Percentiles rank a stretch among this genome's conserved stretches.
phyloP scores from a whole-genome alignment of 2,797 vertebrate species.

The Gobio occitaniae region DNA sequence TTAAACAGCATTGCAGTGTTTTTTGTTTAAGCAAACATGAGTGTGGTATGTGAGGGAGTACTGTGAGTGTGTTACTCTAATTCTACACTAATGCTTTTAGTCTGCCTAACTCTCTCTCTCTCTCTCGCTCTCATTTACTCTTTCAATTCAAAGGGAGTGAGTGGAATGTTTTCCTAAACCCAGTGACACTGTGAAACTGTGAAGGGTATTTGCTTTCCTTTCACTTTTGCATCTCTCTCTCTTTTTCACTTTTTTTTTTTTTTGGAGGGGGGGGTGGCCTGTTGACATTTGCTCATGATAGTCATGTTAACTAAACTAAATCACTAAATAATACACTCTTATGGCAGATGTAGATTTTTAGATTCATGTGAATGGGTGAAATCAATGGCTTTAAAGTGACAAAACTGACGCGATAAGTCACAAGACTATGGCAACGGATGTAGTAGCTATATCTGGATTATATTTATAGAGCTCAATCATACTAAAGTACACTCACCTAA shows the following conservation, averaged over 20 bases:
- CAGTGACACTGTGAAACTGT: conserved; percentile 75
- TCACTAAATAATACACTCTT: not conserved
- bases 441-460: too few relatives aligned
- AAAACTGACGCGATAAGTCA: too few relatives aligned
- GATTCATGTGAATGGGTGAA: not conserved
- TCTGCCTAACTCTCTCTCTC: conserved; percentile 18
- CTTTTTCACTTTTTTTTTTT: conserved; percentile 15
- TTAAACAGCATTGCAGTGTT: conserved; percentile 24
- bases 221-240: conserved; percentile 48
- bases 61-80: conserved; percentile 12
- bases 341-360: not conserved
- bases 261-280: not conserved
- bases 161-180: conserved; percentile 85
- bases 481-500: too few relatives aligned
- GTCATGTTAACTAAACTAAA: not conserved
- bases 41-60: conserved; percentile 31
- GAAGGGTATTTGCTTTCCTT: conserved; percentile 60
- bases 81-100: conserved; percentile 22
- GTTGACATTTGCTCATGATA: not conserved
- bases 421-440: too few relatives aligned
- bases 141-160: conserved; percentile 53
- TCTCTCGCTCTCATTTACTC: conserved; percentile 59
- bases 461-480: too few relatives aligned
- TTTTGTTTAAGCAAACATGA: conserved; percentile 43
- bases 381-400: too few relatives aligned